Base-by-base conservation (phyloP, 92 coral and sea anemone species). In the Isaurus tuberculatus region DNA sequence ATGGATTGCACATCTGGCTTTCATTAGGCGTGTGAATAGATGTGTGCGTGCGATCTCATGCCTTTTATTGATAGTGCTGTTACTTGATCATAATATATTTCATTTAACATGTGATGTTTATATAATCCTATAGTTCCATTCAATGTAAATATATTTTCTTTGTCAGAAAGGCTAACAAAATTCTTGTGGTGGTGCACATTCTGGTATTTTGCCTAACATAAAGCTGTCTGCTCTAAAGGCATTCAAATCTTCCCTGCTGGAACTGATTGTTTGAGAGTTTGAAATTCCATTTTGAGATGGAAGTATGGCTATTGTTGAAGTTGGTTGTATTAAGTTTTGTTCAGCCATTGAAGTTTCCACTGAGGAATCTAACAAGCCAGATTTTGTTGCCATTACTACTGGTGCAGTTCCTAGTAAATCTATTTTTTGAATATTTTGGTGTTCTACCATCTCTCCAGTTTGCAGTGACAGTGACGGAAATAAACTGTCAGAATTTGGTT, bases 141-240 rank as follows among this genome's bases (percentile, higher is more conserved):
- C n/a, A 40, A 7, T 13, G 11, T 40, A 40, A 40, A 7, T 0
- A 40, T 7, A 13, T 40, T 40, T 6, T 13, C 46, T 0, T 13
- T 40, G 7, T 13, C 7, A 40, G 46, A 27, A 26, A 55, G 89
- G 63, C 77, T 55, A 79, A 72, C 98, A 95, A 1, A 95, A 79
- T 58, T 95, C 96, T 46, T 91, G 90, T 1, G 98, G 98, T 2
- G 98, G 98, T 4, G 98, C 94, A 65, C 94, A 94, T 70, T 95
- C 98, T 0, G 98, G 98, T 77, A 95, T 94, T 42, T 86, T 88
- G 14, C 98, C 98, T 69, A 95, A 77, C 34, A 90, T 87, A 95
- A 95, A 95, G 65, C 89, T 87, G 58, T 91, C 96, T 5, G 94
- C 98, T 79, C 70, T 94, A 43, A 94, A 95, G 17, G 98, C 98